Base-by-base conservation (phyloP, 2,797 vertebrate species). In the Siniperca scherzeri region DNA sequence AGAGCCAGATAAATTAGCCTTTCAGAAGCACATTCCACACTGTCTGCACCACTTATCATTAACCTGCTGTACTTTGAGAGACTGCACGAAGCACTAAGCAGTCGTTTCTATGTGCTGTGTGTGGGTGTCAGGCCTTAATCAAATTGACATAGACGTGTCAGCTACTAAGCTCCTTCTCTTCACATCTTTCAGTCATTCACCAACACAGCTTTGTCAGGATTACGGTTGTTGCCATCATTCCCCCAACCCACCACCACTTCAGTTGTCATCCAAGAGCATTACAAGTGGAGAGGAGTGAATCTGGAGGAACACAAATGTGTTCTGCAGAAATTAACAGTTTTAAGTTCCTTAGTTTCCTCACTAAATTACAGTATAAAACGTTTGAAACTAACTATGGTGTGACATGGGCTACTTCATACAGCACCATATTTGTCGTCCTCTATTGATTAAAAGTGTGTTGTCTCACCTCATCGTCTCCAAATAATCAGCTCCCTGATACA, bases 71-170 rank as follows among this genome's bases (percentile, higher is more conserved):
- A 71, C 85, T 77, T 30, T 67, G 66, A 87, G 75, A 77, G 42
- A 53, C 21, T 4, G 72, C 70, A 70, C 79, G 77, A 82, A 89
- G 84, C 81, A 68, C 70, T 67, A 60, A 81, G 81, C 87, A 87
- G 72, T 87, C 44, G 42, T 79, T 81, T 87, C 77, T 61, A 66
- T 79, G 76, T 65, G 78, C 72, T 30, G 65, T 48, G 61, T 84
- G 85, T 80, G 76, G 77, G 84, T 80, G 89, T 91, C 78, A 68
- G 66, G 73, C 66, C 76, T 81, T 90, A 83, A 86, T 91, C 88
- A 88, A 87, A 86, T 86, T 84, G 91, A 91, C 91, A 87, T 61
- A 81, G 88, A 88, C 78, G 50, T 75, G 84, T 90, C 84, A 82
- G 83, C 84, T 48, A 9, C 86, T 89, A 87, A 92, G 88, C 85